phyloP scores from a whole-genome alignment of 2,888 invertebrate species.

The Patella caerulea region DNA sequence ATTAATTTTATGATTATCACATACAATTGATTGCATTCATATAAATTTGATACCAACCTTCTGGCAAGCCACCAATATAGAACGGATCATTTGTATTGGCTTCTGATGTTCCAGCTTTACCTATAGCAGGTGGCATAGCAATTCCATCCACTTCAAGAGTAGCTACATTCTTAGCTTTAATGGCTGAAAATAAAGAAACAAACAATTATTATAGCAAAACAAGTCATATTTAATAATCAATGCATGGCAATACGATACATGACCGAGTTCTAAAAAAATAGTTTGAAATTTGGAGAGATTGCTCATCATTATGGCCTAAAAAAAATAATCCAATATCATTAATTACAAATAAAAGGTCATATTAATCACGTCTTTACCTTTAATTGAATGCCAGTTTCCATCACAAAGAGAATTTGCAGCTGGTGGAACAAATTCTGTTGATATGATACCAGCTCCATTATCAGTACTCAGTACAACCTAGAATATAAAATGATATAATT shows the following conservation, averaged over 20 bases:
- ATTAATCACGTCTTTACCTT: constrained; percentile 62
- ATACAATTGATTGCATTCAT: neutral
- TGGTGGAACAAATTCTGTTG: constrained; percentile 77
- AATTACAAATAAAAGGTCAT: constrained; percentile 65
- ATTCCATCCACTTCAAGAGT: constrained; percentile 86
- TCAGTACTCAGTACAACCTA: constrained; percentile 64
- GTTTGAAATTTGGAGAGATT: no score
- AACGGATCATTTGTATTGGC: constrained; percentile 88
- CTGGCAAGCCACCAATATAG: constrained; percentile 90
- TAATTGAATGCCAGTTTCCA: constrained; percentile 93
- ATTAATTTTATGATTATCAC: neutral
- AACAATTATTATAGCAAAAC: no score
- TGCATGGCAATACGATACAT: no score
- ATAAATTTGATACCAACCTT: constrained; percentile 42
- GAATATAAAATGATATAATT: constrained; percentile 20
- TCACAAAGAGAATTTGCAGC: constrained; percentile 81
- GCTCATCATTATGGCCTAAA: no score
- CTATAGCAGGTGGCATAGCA: constrained; percentile 81
- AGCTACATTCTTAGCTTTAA: constrained; percentile 92
- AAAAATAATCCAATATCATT: no score
- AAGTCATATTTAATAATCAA: no score
- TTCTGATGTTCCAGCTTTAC: constrained; percentile 77
- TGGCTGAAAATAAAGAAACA: constrained; percentile 46
- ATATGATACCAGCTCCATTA: constrained; percentile 82
- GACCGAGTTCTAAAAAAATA: no score